Evolutionary conservation across 1,140 invertebrate species (phyloP).

Genomic region (Parasteatoda tepidariorum): DNA sequence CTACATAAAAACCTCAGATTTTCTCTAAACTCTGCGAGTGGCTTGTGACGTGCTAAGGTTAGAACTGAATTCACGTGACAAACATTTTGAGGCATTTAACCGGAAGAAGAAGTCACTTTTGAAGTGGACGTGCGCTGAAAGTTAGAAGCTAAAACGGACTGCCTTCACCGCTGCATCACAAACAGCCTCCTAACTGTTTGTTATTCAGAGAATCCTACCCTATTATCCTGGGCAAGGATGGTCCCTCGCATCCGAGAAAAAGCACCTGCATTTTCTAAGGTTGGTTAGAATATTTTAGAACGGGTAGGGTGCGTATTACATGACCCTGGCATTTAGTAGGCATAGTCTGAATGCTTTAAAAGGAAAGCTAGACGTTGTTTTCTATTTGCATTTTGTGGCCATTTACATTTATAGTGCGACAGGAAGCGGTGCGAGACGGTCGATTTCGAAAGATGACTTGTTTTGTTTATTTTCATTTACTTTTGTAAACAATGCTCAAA

Average conservation of each 20-base stretch:
- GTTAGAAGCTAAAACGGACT: background rate
- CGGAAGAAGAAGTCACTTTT: constrained; percentile 56
- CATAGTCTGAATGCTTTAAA: background rate
- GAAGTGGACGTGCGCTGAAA: constrained; percentile 25
- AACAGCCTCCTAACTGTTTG: constrained; percentile 32
- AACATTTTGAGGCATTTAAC: constrained; percentile 55
- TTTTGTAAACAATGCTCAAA: too few species aligned
- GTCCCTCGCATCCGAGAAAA: background rate
- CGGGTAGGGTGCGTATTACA: background rate
- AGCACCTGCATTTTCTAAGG: constrained; percentile 25
- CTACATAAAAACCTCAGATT: constrained; percentile 15
- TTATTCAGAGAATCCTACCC: constrained; percentile 42
- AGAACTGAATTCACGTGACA: constrained; percentile 26
- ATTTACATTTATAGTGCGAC: background rate
- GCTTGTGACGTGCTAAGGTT: constrained; percentile 17
- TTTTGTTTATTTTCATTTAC: background rate
- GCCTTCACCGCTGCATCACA: constrained; percentile 11
- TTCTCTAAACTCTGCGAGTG: constrained; percentile 17
- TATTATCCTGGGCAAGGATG: constrained; percentile 37
- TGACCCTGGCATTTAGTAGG: constrained; percentile 6
- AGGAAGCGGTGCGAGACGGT: background rate
- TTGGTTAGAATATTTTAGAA: constrained; percentile 26
- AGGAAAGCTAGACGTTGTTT: background rate
- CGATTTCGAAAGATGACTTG: background rate
- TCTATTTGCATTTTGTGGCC: constrained; percentile 23